phyloP scores from a whole-genome alignment of 2,888 invertebrate species.

The Sinopyrophorus schimmeli region DNA sequence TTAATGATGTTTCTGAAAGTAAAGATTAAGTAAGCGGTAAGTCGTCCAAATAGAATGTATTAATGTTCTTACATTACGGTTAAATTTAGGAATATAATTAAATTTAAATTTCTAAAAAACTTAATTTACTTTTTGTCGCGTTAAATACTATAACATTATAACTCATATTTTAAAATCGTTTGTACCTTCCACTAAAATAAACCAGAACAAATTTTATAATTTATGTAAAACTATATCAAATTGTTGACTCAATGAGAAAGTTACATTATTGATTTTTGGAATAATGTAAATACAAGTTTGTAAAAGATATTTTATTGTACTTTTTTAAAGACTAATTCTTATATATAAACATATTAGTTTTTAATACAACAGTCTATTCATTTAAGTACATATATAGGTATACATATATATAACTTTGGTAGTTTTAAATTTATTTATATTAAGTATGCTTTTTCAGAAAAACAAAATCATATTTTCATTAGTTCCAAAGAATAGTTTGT shows the following conservation, averaged over 20 bases:
- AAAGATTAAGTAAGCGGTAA: slow-evolving; percentile 1
- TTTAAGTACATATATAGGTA: no score
- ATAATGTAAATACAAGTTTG: no score
- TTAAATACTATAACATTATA: not conserved
- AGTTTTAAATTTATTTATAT: no score
- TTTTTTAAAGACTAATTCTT: no score
- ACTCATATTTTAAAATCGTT: not conserved
- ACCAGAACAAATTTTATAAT: slow-evolving; percentile 4
- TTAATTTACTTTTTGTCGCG: slow-evolving; percentile 6
- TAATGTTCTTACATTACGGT: not conserved
- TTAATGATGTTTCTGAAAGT: slow-evolving; percentile 7
- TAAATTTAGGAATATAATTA: not conserved
- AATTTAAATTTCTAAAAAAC: not conserved
- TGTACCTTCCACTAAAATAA: slow-evolving; percentile 3
- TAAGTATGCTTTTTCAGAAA: no score
- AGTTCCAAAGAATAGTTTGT: no score
- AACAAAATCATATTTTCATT: no score
- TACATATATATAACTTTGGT: no score
- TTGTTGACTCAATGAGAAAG: slow-evolving; percentile 4
- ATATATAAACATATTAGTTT: no score
- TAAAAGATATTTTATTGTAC: no score
- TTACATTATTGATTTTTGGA: slow-evolving; percentile 15
- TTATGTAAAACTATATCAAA: slow-evolving; percentile 3
- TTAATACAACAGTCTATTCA: no score
- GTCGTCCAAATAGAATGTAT: slow-evolving; percentile 1